These are phyloP conservation scores for Arrhopalites spinosus DNA, from an alignment of 2,888 invertebrate genomes.

Conservation along the genomic window DNA sequence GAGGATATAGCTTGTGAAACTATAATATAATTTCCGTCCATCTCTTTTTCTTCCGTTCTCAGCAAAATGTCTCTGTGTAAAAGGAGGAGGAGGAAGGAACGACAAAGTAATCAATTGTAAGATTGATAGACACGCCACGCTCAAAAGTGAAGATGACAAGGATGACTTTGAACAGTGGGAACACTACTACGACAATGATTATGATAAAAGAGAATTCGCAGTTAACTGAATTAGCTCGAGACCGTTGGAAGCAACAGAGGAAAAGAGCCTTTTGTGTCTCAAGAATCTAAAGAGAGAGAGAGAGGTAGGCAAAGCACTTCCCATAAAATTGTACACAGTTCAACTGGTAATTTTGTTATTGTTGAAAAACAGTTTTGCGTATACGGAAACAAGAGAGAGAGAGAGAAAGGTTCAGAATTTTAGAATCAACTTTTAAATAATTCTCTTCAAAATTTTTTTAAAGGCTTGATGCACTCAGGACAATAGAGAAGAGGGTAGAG, in stretches of 20 bases:
- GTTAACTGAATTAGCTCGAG: constrained; percentile 2
- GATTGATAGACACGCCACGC: not conserved
- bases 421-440: too few species aligned
- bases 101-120: constrained; percentile 1
- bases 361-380: too few species aligned
- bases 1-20: too few species aligned
- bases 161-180: not conserved
- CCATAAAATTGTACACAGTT: too few species aligned
- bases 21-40: constrained; percentile 3
- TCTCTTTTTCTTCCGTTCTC: not conserved
- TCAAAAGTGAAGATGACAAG: constrained; percentile 10
- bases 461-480: not conserved
- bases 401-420: too few species aligned
- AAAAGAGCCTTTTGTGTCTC: not conserved
- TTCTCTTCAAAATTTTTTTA: too few species aligned
- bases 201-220: not conserved
- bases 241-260: not conserved
- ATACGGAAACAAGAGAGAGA: too few species aligned
- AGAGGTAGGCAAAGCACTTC: too few species aligned
- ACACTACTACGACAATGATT: not conserved
- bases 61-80: not conserved
- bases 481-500: not conserved
- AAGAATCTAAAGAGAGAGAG: not conserved
- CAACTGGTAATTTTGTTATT: too few species aligned
- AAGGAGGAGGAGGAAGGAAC: not conserved